Evolutionary conservation across 2,797 vertebrate species (phyloP), one percentile per base, ranked within the genome.

Genomic region (Notoglanidium macrostoma): DNA sequence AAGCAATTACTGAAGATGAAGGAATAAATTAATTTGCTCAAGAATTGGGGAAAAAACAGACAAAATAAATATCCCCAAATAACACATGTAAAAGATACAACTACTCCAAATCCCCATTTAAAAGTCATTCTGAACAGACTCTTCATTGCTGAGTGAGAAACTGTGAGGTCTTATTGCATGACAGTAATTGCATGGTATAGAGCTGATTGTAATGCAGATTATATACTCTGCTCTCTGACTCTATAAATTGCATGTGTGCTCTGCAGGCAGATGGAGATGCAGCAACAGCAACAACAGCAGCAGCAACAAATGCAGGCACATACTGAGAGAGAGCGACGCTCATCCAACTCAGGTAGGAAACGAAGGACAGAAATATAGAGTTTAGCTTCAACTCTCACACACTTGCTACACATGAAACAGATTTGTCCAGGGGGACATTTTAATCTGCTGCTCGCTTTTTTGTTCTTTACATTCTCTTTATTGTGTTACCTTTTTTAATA

Each of bases 241-340:
- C 78, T 89, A 80, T 65, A 72, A 76, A 65, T 26, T 70, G 73
- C 84, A 79, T 72, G 65, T 63, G n/a, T 67, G 76, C 88, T 94
- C 44, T 93, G 57, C 92, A 99, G 98, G 95, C 98, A 98, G 95
- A 97, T 98, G 97, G 98, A 98, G 95, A 97, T 98, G 97, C 98
- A 98, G 70, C 96, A 96, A 92, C 86, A 87, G 32, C 86, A 87
- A 92, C 85, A 87, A 92, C 85, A 87, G 35, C 87, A 87, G 26
- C 86, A 86, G 94, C 97, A 97, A 94, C 96, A 96, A 93, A 95
- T 97, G 92, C 97, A 99, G 93, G 97, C 96, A 5, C 98, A 99
- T 86, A 97, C 98, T 91, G 97, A 99, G 91, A 95, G 98, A 91
- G 98, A 99, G 94, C 96, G 97, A 91, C 97, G 97, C 92, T 95